These are phyloP conservation scores for Tenthredo mesomela DNA, from an alignment of 2,888 invertebrate genomes.

Conservation along the genomic window DNA sequence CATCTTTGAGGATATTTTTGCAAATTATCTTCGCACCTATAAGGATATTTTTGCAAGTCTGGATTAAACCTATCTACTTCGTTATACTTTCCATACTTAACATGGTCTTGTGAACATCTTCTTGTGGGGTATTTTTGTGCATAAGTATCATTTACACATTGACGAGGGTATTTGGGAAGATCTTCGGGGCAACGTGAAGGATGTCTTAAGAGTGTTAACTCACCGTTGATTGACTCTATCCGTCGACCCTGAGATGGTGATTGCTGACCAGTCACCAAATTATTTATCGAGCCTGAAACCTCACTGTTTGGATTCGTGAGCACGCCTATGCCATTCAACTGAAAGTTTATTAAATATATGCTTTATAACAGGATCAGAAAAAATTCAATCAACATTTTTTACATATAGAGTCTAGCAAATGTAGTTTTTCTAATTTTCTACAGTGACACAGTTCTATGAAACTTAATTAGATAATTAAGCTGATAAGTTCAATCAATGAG, in stretches of 20 bases:
- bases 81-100: conserved; percentile 61
- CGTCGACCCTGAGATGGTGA: conserved; percentile 65
- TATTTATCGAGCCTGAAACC: conserved; percentile 74
- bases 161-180: conserved; percentile 67
- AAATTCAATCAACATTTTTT: not conserved
- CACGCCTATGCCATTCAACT: conserved; percentile 69
- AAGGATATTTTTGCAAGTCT: conserved; percentile 70
- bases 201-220: conserved; percentile 71
- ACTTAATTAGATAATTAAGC: no score
- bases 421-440: not conserved
- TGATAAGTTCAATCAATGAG: not conserved
- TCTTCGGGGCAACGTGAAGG: conserved; percentile 67
- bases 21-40: conserved; percentile 73
- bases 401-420: not conserved
- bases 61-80: conserved; percentile 60
- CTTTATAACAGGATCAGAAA: conserved; percentile 9
- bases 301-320: conserved; percentile 69
- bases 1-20: conserved; percentile 75
- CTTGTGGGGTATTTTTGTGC: conserved; percentile 65
- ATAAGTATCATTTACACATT: conserved; percentile 66
- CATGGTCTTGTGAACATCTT: conserved; percentile 67
- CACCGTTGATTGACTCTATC: conserved; percentile 76
- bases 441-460: not conserved
- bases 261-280: conserved; percentile 71
- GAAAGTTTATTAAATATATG: conserved; percentile 31